Evolutionary conservation across 2,888 invertebrate genomes (phyloP), one percentile per base, ranked within the genome.

Genomic region (Hydrotaea cyrtoneurina): DNA sequence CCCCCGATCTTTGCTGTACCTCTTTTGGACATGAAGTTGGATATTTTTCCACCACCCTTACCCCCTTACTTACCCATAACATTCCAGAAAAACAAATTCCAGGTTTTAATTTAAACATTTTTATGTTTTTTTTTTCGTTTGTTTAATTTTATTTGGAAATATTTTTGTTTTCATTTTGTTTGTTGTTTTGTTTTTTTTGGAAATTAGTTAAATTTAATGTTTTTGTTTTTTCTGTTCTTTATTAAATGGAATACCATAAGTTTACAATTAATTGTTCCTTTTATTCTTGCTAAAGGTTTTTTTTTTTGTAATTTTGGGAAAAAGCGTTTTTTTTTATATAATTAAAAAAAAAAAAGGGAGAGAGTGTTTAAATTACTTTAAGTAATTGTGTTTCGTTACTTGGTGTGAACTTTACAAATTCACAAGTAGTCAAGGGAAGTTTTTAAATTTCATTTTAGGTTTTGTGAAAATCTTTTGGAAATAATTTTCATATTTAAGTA

Each of bases 401-500:
- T 82, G 77, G 77, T 77, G 72, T 59, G 55, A 55, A 55, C 55
- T 55, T 55, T 55, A 55, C 19, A 55, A 55, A 55, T 55, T 59
- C 59, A 26, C 0, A 59, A 59, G 26, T 26, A 21, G 23, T 59
- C 0, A 26, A 23, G 23, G 59, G 59, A 59, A n/a, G n/a, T n/a
- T n/a, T n/a, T n/a, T n/a, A n/a, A n/a, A 59, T 59, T 59, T 11
- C 21, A 21, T 55, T 55, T 21, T 55, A 3, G 13, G 1, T 59
- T 59, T 59, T 73, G 80, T 80, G 73, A 83, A 80, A 59, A 59
- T 59, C 57, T 66, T 66, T 31, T 31, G 2, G n/a, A n/a, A 15
- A 62, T 5, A 43, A 15, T 55, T 69, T 77, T 39, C 13, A 19
- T 59, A 59, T 73, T 85, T 82, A 82, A 85, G 82, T 85, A 85